phyloP scores from a whole-genome alignment of 1,140 invertebrate genomes.

The Bombus superbus region DNA sequence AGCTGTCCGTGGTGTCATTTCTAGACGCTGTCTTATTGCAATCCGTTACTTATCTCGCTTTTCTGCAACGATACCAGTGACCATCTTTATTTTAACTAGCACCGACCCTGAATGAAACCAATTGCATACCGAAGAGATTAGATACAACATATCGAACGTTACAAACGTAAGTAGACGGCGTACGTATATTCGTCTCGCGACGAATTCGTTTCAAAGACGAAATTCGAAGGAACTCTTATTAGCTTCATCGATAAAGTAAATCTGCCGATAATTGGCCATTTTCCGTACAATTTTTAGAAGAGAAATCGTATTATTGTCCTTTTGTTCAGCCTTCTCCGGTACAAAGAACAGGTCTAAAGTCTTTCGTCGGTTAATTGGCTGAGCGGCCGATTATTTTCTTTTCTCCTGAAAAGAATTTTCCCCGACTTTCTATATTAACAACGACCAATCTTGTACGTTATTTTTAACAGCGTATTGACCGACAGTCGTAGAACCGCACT shows the following conservation, averaged over 20 bases:
- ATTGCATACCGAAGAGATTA: background rate
- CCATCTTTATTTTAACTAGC: background rate
- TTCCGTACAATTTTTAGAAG: background rate
- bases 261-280: background rate
- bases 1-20: background rate
- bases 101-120: background rate
- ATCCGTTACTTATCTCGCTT: background rate
- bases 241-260: background rate
- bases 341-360: background rate
- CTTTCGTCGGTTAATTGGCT: background rate
- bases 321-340: background rate
- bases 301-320: background rate
- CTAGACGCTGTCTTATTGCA: background rate
- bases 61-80: background rate
- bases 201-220: no score
- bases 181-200: no score
- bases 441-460: background rate
- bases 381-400: background rate
- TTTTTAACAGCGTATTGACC: background rate
- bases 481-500: background rate
- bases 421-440: background rate
- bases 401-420: background rate
- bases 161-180: background rate
- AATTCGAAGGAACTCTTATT: background rate
- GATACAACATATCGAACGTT: background rate